Evolutionary conservation across 1,140 invertebrate species (phyloP).

Genomic region (Drusus annulatus): DNA sequence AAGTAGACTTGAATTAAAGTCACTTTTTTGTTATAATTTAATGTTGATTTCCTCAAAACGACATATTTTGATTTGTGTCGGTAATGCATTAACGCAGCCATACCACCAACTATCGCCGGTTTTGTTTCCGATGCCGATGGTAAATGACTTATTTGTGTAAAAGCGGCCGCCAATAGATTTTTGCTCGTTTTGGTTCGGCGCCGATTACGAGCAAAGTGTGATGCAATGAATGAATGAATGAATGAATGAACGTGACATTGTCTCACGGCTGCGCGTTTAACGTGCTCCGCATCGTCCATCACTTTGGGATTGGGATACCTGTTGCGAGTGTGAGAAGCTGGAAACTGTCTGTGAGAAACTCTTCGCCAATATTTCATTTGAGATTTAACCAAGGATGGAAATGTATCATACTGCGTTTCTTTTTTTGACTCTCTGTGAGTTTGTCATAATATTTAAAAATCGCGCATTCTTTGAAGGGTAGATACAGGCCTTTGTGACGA

Average conservation of each 20-base stretch:
- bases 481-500: no score
- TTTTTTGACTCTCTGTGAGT: no score
- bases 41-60: no score
- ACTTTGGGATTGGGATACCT: slow-evolving; percentile 24
- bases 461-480: no score
- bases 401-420: not conserved
- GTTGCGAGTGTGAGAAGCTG: not conserved
- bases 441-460: no score
- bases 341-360: not conserved
- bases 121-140: no score
- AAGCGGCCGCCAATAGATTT: slow-evolving; percentile 22
- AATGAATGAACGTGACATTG: slow-evolving; percentile 50
- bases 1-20: no score
- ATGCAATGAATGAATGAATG: slow-evolving; percentile 46
- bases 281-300: slow-evolving; percentile 39
- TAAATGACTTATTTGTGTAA: no score
- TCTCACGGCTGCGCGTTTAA: slow-evolving; percentile 43
- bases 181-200: slow-evolving; percentile 10
- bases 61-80: not conserved
- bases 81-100: no score
- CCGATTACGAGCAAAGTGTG: slow-evolving; percentile 29
- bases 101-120: no score
- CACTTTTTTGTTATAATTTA: no score
- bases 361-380: not conserved
- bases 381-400: not conserved